A percentile compares a stretch with the other conserved stretches of the same genome.
These are phyloP conservation scores for Globia sparganii DNA, from an alignment of 2,888 invertebrate species.

Conservation along the genomic window DNA sequence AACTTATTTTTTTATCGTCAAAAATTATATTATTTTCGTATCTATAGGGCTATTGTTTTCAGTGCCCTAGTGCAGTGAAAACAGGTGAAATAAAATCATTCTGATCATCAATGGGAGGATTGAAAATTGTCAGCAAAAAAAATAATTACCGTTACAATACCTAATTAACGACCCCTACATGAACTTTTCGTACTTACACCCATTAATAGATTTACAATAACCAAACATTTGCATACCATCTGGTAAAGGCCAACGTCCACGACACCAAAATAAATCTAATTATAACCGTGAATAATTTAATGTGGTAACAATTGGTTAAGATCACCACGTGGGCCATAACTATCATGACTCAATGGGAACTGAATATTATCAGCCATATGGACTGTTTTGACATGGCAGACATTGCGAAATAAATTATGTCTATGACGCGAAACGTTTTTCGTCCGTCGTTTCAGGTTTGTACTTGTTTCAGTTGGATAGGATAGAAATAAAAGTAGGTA, in stretches of 20 bases:
- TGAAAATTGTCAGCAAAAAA: background rate
- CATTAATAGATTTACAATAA: slow-evolving; percentile 39
- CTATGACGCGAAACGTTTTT: slow-evolving; percentile 34
- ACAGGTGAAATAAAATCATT: background rate
- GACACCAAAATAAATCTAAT: slow-evolving; percentile 58
- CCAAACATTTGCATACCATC: slow-evolving; percentile 44
- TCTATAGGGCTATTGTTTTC: too few relatives aligned
- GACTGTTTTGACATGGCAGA: slow-evolving; percentile 50
- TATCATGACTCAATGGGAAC: slow-evolving; percentile 65
- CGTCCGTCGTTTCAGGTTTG: slow-evolving; percentile 37
- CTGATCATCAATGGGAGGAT: background rate
- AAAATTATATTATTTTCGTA: too few relatives aligned
- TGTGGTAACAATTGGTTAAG: slow-evolving; percentile 54
- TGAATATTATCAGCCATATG: slow-evolving; percentile 60
- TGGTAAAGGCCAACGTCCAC: slow-evolving; percentile 51
- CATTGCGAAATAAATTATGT: slow-evolving; percentile 57
- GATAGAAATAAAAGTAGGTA: slow-evolving; percentile 1
- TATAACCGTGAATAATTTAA: slow-evolving; percentile 59
- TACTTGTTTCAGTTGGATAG: slow-evolving; percentile 34
- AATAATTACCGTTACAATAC: background rate
- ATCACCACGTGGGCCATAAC: slow-evolving; percentile 45
- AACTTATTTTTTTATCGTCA: too few relatives aligned
- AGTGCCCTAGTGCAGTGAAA: background rate
- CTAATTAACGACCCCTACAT: background rate
- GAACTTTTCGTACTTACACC: slow-evolving; percentile 2